Evolutionary conservation across 2,113 vertebrate genomes (phyloP), one percentile per base, ranked within the genome.

Genomic region (Ochotona curzoniae): DNA sequence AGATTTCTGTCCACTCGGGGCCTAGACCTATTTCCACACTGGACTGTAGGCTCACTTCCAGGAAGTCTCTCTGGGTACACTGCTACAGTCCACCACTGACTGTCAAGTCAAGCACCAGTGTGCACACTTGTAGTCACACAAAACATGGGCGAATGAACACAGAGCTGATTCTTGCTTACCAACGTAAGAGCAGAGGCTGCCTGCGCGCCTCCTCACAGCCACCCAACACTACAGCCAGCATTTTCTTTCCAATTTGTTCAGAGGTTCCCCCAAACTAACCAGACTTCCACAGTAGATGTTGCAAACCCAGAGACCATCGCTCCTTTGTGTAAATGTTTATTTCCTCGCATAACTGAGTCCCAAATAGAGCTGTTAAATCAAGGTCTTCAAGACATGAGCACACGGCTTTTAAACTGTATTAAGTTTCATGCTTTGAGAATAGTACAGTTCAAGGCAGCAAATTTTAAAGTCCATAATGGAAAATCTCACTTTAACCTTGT

Each of bases 401-500:
- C 8, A 38, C 38, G 81, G 67, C 35, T 90, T 86, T 88, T 18
- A 90, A 91, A 61, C 1, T 38, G 23, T 44, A 66, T 91, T 96
- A 88, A 49, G 79, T 86, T 90, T 89, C 93, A 94, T 32, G 51
- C 60, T 90, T 54, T 54, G 71, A 92, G 88, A 78, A 83, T 51
- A 51, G 60, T 10, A 70, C 20, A 79, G 44, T 66, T 94, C 83
- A 78, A 95, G 76, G 60, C 1, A 32, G 83, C 61, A 90, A 83
- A 83, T 83, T n/a, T 64, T 44, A 71, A 79, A 79, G 13, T 49
- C 15, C 49, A 54, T 12, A n/a, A 63, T 26, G 25, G 75, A 81
- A 83, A 28, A n/a, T 61, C 63, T 83, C 54, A 21, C 54, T 25
- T 54, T n/a, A 57, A 94, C 64, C 47, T 44, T 23, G 26, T 18